phyloP scores from a whole-genome alignment of 2,797 vertebrate genomes.

The Pangasius mekongensis region DNA sequence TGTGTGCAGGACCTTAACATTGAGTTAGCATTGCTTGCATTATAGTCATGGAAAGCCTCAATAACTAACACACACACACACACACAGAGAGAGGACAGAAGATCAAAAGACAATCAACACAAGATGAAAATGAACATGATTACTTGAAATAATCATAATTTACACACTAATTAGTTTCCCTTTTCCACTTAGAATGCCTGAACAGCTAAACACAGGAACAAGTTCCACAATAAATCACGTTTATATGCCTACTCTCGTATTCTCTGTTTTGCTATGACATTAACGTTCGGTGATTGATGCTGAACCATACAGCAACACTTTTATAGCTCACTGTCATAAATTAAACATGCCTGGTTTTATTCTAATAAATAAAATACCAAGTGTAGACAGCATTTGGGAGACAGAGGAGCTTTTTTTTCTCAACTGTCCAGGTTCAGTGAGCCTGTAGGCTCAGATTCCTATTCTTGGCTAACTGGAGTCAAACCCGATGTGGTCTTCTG shows the following conservation, averaged over 20 bases:
- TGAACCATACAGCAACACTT: conserved; percentile 6
- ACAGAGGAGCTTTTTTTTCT: background rate
- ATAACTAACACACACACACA: background rate
- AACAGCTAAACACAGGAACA: background rate
- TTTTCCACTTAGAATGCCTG: background rate
- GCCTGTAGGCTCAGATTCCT: too few relatives aligned
- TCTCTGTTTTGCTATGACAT: background rate
- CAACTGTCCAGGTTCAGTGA: too few relatives aligned
- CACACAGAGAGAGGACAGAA: background rate
- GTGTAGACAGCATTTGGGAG: background rate
- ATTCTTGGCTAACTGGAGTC: too few relatives aligned
- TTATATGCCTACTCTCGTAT: conserved; percentile 13
- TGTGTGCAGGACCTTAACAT: background rate
- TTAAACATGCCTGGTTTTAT: conserved; percentile 9
- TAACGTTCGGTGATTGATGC: conserved; percentile 24
- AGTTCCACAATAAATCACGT: conserved; percentile 13
- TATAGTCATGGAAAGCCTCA: background rate
- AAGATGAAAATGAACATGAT: conserved; percentile 7
- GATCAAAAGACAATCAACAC: conserved; percentile 19
- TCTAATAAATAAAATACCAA: conserved; percentile 5
- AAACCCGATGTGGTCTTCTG: too few relatives aligned
- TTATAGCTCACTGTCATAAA: conserved; percentile 10
- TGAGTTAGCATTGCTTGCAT: background rate
- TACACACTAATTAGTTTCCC: conserved; percentile 26
- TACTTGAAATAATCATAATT: conserved; percentile 15